Evolutionary conservation across 2,888 invertebrate genomes (phyloP).

Genomic region (Andricus quercusramuli): DNA sequence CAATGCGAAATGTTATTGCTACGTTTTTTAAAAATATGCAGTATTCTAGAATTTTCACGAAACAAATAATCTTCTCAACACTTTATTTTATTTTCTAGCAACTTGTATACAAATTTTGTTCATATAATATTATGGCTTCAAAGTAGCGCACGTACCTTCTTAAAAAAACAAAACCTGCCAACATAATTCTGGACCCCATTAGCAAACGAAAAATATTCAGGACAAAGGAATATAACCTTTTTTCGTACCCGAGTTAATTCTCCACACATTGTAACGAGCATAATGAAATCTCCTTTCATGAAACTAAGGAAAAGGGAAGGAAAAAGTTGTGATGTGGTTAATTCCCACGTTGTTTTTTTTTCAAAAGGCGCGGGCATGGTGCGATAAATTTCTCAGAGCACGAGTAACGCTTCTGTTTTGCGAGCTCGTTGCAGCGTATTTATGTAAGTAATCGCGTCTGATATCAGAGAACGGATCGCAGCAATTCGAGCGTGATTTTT

Average conservation of each 20-base stretch:
- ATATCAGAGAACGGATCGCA: constrained; percentile 53
- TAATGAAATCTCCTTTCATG: not conserved
- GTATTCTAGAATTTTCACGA: too few relatives aligned
- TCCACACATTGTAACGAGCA: not conserved
- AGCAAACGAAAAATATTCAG: not conserved
- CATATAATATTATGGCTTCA: too few relatives aligned
- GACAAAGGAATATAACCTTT: not conserved
- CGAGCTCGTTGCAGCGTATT: constrained; percentile 21
- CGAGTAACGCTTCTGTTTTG: constrained; percentile 25
- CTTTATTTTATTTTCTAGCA: too few relatives aligned
- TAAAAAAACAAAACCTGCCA: not conserved
- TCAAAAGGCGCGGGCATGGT: not conserved
- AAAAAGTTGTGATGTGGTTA: not conserved
- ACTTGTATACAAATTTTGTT: too few relatives aligned
- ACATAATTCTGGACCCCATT: not conserved
- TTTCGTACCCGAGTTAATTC: not conserved
- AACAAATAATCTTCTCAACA: too few relatives aligned
- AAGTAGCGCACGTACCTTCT: too few relatives aligned
- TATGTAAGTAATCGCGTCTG: constrained; percentile 19
- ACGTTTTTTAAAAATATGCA: too few relatives aligned
- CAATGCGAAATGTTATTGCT: too few relatives aligned
- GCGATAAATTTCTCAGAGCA: constrained; percentile 25
- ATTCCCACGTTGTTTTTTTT: constrained; percentile 18
- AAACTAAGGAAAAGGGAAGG: not conserved
- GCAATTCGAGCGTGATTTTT: constrained; percentile 57